These are phyloP conservation scores for Gallinago paraguaiae DNA, from an alignment of 2,113 vertebrate genomes.

Conservation along the genomic window DNA sequence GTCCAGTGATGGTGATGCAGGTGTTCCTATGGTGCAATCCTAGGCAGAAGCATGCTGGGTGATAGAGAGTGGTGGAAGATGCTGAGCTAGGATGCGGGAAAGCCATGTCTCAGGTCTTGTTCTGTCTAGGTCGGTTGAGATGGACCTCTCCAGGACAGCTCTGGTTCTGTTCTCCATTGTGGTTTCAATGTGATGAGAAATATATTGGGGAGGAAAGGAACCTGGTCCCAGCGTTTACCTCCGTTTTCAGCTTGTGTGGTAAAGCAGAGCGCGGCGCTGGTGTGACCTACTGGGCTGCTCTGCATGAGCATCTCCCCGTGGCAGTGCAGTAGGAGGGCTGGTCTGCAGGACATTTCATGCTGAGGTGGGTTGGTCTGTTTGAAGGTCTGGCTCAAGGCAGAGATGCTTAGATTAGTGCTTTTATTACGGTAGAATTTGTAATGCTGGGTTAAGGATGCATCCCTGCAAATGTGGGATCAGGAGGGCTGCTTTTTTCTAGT, in stretches of 20 bases:
- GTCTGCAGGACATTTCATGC: neutral
- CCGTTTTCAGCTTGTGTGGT: accelerated
- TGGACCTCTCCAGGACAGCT: neutral
- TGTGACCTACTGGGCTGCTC: neutral
- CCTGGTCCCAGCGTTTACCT: neutral
- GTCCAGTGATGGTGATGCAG: neutral
- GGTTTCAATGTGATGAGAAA: neutral
- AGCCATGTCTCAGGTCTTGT: neutral
- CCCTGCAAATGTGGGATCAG: neutral
- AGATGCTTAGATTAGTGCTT: neutral
- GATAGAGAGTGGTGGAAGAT: neutral
- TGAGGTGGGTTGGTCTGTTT: neutral
- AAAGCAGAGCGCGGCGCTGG: accelerated
- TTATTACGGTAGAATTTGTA: neutral
- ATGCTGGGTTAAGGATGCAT: neutral
- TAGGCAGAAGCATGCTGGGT: neutral
- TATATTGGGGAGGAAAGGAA: neutral
- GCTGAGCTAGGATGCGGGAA: neutral
- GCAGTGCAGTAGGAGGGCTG: neutral
- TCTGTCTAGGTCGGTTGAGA: neutral
- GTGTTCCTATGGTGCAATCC: neutral
- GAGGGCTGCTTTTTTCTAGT: neutral
- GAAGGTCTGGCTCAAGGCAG: neutral
- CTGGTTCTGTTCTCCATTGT: neutral
- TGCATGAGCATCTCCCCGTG: neutral